phyloP scores from a whole-genome alignment of 92 coral and sea anemone genomes.

The Chrysogorgia sp. region DNA sequence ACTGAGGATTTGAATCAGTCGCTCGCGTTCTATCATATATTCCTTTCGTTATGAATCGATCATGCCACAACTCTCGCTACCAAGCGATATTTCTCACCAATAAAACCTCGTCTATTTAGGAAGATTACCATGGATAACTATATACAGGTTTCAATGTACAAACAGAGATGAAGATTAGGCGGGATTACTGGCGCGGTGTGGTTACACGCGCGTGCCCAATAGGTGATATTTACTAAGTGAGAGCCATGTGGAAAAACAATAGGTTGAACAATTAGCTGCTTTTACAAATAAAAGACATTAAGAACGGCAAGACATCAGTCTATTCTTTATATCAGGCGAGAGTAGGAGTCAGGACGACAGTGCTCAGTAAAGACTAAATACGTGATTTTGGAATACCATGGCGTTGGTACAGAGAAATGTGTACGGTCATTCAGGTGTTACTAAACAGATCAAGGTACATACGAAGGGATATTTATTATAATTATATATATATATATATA shows the following conservation, averaged over 20 bases:
- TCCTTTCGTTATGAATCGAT: too few relatives aligned
- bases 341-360: slow-evolving; percentile 6
- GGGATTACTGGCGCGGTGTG: slow-evolving; percentile 7
- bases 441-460: slow-evolving; percentile 36
- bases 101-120: too few relatives aligned
- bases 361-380: not conserved
- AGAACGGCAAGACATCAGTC: not conserved
- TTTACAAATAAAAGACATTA: slow-evolving; percentile 12
- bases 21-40: too few relatives aligned
- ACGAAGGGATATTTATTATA: not conserved
- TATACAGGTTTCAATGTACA: too few relatives aligned
- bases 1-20: too few relatives aligned
- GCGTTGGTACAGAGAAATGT: not conserved
- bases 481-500: not conserved
- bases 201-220: slow-evolving; percentile 15
- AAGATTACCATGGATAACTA: not conserved
- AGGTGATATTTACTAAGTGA: slow-evolving; percentile 8
- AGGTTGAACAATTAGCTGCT: slow-evolving; percentile 11
- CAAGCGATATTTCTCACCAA: too few relatives aligned
- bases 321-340: not conserved
- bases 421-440: not conserved
- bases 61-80: too few relatives aligned
- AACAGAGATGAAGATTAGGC: not conserved
- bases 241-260: slow-evolving; percentile 34
- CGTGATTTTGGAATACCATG: not conserved